phyloP scores from a whole-genome alignment of 1,140 invertebrate species.

The Zeugodacus cucurbitae region DNA sequence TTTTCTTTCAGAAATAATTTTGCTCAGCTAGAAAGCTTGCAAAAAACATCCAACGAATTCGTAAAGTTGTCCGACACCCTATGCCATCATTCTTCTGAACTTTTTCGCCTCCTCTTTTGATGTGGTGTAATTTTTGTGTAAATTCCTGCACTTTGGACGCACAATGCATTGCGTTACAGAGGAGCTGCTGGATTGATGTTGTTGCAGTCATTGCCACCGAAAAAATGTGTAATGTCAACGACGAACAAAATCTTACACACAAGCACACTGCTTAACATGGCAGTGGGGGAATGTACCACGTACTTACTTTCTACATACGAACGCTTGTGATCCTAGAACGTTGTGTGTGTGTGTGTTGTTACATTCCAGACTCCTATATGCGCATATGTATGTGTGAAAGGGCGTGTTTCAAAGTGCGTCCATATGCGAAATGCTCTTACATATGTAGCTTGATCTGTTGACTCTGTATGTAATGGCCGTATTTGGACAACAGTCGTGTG shows the following conservation, averaged over 20 bases:
- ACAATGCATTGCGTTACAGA: not conserved
- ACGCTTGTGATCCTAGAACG: no score
- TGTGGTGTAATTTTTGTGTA: constrained; percentile 11
- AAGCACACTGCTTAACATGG: not conserved
- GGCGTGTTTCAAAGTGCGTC: no score
- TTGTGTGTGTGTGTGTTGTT: no score
- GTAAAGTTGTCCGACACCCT: no score
- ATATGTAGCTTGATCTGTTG: not conserved
- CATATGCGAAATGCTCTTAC: not conserved
- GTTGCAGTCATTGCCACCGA: not conserved
- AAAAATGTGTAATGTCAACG: not conserved
- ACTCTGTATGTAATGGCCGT: not conserved
- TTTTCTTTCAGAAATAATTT: no score
- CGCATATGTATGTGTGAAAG: no score
- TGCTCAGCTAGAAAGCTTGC: no score
- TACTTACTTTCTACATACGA: no score
- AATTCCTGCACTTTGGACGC: constrained; percentile 8
- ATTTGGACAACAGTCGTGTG: not conserved
- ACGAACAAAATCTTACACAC: not conserved
- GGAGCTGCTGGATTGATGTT: not conserved
- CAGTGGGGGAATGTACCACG: no score
- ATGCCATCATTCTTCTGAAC: not conserved
- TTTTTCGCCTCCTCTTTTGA: not conserved
- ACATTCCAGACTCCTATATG: no score
- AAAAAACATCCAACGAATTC: no score